Evolutionary conservation across 2,113 vertebrate species (phyloP).

Genomic region (Paratilapia polleni): DNA sequence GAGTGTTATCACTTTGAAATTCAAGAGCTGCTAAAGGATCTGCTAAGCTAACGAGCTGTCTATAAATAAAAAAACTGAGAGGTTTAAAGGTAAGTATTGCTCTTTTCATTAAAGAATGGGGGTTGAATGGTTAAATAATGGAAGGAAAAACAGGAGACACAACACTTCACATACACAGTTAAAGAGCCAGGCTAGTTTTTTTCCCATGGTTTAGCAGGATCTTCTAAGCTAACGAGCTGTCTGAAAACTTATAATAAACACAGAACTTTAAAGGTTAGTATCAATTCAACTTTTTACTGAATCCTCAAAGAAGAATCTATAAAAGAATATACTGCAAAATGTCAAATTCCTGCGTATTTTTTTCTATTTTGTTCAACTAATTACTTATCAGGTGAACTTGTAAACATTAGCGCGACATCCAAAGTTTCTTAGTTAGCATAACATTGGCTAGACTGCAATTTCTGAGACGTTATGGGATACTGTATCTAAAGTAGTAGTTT

Average conservation of each 20-base stretch:
- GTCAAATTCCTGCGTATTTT: background rate
- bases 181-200: background rate
- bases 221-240: background rate
- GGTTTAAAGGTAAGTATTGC: too few relatives aligned
- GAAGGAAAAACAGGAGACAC: too few relatives aligned
- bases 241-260: background rate
- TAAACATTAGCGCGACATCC: background rate
- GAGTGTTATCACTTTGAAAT: background rate
- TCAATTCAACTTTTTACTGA: too few relatives aligned
- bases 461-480: background rate
- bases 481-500: background rate
- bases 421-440: background rate
- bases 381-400: background rate
- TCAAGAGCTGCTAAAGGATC: too few relatives aligned
- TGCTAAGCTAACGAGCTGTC: too few relatives aligned
- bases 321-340: background rate
- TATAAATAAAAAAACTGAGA: too few relatives aligned
- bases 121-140: too few relatives aligned
- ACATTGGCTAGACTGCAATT: background rate
- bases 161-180: too few relatives aligned
- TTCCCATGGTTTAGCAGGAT: background rate
- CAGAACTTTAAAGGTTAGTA: background rate
- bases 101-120: too few relatives aligned
- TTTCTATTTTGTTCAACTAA: background rate
- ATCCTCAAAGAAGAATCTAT: too few relatives aligned